Evolutionary conservation across 2,888 invertebrate species (phyloP).

Genomic region (Molorchus minor): DNA sequence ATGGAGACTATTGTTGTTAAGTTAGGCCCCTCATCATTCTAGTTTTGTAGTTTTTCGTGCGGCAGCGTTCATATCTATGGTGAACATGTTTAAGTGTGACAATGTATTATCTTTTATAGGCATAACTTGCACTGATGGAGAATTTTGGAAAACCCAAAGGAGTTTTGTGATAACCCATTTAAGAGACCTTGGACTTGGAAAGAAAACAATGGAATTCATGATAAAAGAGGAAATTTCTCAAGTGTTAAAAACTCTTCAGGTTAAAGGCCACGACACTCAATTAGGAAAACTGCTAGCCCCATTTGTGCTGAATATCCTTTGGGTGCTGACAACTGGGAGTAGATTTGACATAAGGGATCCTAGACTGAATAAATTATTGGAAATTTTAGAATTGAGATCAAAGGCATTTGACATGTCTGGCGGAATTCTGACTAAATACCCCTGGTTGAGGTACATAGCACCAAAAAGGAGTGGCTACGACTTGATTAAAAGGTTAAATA

Average conservation of each 20-base stretch:
- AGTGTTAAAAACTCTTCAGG: constrained; percentile 54
- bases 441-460: constrained; percentile 71
- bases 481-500: constrained; percentile 67
- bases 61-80: too few relatives aligned
- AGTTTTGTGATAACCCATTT: constrained; percentile 65
- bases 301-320: constrained; percentile 72
- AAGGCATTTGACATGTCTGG: constrained; percentile 63
- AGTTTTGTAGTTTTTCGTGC: too few relatives aligned
- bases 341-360: constrained; percentile 63
- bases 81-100: too few relatives aligned
- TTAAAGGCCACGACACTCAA: constrained; percentile 45
- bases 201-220: constrained; percentile 61
- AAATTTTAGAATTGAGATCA: constrained; percentile 64
- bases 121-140: constrained; percentile 68
- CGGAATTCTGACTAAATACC: constrained; percentile 67
- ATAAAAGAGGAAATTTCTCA: constrained; percentile 66
- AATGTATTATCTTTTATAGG: constrained; percentile 57
- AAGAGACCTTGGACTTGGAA: constrained; percentile 66
- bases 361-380: constrained; percentile 61
- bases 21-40: too few relatives aligned
- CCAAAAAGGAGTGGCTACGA: constrained; percentile 71
- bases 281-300: constrained; percentile 63
- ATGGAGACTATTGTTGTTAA: too few relatives aligned
- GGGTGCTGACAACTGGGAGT: constrained; percentile 67
- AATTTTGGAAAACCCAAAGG: constrained; percentile 65